phyloP scores from a whole-genome alignment of 2,888 invertebrate species.

The Ichneumon xanthorius region DNA sequence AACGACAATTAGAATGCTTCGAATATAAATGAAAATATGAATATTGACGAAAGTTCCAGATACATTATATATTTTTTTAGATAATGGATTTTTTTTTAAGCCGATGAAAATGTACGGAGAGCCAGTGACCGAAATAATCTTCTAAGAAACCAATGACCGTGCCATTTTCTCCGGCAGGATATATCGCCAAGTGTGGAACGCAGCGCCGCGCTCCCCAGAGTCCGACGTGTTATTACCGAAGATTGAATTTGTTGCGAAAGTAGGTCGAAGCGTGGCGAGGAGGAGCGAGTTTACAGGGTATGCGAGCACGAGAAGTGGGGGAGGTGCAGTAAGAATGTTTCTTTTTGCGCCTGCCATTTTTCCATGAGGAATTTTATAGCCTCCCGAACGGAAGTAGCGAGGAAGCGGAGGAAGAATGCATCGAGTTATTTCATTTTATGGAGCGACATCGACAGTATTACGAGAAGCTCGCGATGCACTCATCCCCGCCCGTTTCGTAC shows the following conservation, averaged over 20 bases:
- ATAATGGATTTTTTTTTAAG: not conserved
- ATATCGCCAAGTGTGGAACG: conserved; percentile 32
- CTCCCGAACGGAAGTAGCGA: not conserved
- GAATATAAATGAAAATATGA: too few species aligned
- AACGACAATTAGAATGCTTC: not conserved
- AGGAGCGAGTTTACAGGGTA: not conserved
- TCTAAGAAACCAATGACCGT: not conserved
- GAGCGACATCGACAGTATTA: conserved; percentile 11
- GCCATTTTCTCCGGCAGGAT: not conserved
- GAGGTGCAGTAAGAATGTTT: conserved; percentile 32
- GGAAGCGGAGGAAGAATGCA: conserved; percentile 12
- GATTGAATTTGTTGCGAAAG: conserved; percentile 65
- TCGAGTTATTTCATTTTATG: conserved; percentile 13
- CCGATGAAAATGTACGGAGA: not conserved
- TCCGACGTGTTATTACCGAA: conserved; percentile 50
- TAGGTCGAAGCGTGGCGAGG: conserved; percentile 55
- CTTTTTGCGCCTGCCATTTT: conserved; percentile 48
- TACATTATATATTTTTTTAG: not conserved
- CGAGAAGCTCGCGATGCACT: not conserved
- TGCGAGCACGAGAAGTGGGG: not conserved
- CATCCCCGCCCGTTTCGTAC: not conserved
- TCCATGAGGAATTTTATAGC: conserved; percentile 33
- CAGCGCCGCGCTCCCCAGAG: conserved; percentile 23
- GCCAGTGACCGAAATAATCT: not conserved
- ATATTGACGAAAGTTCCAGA: too few species aligned